Percentiles rank a stretch among this genome's conserved stretches.
Evolutionary conservation across 2,797 vertebrate species (phyloP).

Genomic region (Acanthiza pusilla): DNA sequence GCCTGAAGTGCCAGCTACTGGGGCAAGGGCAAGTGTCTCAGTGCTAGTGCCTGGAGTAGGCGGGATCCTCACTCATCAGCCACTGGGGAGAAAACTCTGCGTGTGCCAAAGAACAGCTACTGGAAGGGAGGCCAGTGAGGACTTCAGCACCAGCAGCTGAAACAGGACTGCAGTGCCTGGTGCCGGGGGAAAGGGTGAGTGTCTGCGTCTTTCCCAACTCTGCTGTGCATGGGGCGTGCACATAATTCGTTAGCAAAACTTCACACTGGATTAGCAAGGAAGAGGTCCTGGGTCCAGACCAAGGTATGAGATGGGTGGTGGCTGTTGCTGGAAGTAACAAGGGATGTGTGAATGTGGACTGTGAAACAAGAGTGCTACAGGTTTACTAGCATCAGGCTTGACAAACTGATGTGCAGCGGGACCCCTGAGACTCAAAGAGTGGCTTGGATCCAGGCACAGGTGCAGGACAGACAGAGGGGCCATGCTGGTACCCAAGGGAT

Average conservation of each 20-base stretch:
- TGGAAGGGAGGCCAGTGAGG: background rate
- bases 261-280: background rate
- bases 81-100: background rate
- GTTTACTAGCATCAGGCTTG: background rate
- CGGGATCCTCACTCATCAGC: fast-evolving
- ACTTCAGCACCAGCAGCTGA: background rate
- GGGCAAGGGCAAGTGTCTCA: background rate
- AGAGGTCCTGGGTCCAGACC: background rate
- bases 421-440: background rate
- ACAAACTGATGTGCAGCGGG: background rate
- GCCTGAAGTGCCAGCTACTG: background rate
- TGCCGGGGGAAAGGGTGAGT: background rate
- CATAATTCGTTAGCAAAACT: background rate
- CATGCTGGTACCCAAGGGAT: background rate
- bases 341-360: background rate
- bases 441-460: background rate
- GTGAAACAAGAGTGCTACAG: background rate
- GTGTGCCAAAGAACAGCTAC: background rate
- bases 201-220: background rate
- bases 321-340: background rate
- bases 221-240: background rate
- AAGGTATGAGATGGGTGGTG: background rate
- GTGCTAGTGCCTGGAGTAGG: background rate
- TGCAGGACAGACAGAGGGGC: background rate
- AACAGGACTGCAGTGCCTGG: background rate